A percentile compares a stretch with the other conserved stretches of the same genome.
These are phyloP conservation scores for Cynoglossus semilaevis DNA, from an alignment of 2,113 vertebrate species.

Conservation along the genomic window DNA sequence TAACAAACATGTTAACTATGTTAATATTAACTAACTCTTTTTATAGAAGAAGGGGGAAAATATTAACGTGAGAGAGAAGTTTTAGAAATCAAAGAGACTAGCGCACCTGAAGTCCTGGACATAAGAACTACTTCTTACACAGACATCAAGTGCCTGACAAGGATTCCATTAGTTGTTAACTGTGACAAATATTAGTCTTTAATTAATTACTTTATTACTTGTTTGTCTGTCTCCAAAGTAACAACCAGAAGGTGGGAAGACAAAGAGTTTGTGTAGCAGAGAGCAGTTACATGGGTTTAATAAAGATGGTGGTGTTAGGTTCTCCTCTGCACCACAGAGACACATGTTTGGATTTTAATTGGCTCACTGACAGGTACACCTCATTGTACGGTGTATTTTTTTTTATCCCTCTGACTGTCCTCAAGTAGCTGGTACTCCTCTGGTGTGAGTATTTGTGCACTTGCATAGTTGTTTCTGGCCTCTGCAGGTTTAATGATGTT, in stretches of 20 bases:
- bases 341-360: constrained; percentile 69
- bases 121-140: no score
- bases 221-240: constrained; percentile 17
- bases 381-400: constrained; percentile 39
- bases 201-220: constrained; percentile 34
- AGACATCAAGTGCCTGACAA: not conserved
- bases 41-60: no score
- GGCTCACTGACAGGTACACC: constrained; percentile 52
- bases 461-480: constrained; percentile 10
- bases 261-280: constrained; percentile 39
- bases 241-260: constrained; percentile 25
- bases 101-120: no score
- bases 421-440: constrained; percentile 34
- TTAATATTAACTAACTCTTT: no score
- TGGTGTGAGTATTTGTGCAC: not conserved
- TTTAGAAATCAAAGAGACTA: no score
- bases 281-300: constrained; percentile 48
- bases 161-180: constrained; percentile 8
- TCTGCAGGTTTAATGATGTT: constrained; percentile 55
- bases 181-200: constrained; percentile 20
- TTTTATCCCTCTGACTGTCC: constrained; percentile 46
- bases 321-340: constrained; percentile 42
- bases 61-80: no score
- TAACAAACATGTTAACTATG: no score
- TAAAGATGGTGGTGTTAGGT: constrained; percentile 44